Base-by-base conservation (phyloP, 2,113 vertebrate genomes). In the Sinocyclocheilus grahami region DNA sequence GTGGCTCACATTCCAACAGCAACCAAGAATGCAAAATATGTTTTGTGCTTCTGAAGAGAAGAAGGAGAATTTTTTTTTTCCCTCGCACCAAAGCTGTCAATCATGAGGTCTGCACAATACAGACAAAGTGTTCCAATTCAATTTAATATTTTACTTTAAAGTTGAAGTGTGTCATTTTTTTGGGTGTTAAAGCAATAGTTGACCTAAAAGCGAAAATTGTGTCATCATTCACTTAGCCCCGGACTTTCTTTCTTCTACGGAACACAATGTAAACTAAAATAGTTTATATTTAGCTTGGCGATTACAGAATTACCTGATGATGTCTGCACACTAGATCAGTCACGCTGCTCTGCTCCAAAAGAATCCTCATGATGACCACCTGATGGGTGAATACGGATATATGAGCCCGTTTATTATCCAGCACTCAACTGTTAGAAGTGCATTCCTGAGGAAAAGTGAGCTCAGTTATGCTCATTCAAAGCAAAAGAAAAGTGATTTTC, bases 351-450 rank as follows among this genome's bases (percentile, higher is more conserved):
- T 27, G 37, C n/a, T 5, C 24, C 48, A 77, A 46, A 85, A 42
- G 33, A 85, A 85, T 77, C 71, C 81, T 77, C 55, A 67, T 13
- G 48, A 74, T 62, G 51, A 88, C 62, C 72, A 88, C 84, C 87
- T 88, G 87, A 86, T 83, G 63, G 84, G 37, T 83, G 60, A 77
- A 69, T 82, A 24, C n/a, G 65, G 74, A 86, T 71, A 88, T 83
- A 67, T 27, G 72, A 83, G 84, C 60, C 74, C 14, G 39, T 86
- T 86, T 83, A 83, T 88, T 83, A 88, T 48, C 42, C 63, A 39
- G 69, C 80, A 74, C 72, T 82, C 85, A 78, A 78, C 78, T 76
- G 67, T 86, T 78, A 78, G 78, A 67, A 83, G 62, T 72, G 79
- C 78, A 85, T 88, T 86, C 74, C 62, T 20, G 16, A 71, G 87